Evolutionary conservation across 1,140 invertebrate species (phyloP).

Genomic region (Lucilia sericata): DNA sequence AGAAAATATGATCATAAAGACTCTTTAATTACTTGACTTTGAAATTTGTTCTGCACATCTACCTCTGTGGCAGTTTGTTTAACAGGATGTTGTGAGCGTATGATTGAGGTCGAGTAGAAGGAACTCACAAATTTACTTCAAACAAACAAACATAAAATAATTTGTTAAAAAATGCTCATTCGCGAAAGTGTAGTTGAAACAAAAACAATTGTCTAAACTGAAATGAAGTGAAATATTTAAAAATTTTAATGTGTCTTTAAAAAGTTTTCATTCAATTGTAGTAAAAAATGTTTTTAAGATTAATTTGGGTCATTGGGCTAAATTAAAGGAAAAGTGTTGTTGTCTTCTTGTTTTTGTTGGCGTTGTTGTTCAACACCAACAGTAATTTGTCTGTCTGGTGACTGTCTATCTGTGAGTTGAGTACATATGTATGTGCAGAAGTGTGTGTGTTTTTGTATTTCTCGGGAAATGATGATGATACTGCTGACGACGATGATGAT

Average conservation of each 20-base stretch:
- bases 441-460: too few relatives aligned
- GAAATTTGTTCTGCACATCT: not conserved
- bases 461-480: too few relatives aligned
- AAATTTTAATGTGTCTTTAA: too few relatives aligned
- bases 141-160: not conserved
- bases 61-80: not conserved
- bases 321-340: conserved; percentile 3
- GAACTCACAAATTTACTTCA: too few relatives aligned
- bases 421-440: not conserved
- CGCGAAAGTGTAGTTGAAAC: not conserved
- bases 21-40: not conserved
- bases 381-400: not conserved
- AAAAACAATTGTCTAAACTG: not conserved
- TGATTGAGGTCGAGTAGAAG: too few relatives aligned
- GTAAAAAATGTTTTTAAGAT: not conserved
- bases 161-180: not conserved
- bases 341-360: not conserved
- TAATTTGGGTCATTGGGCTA: conserved; percentile 5
- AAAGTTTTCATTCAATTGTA: too few relatives aligned
- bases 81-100: too few relatives aligned
- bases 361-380: not conserved
- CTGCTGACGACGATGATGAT: not conserved
- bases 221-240: not conserved
- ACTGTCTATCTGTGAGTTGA: not conserved
- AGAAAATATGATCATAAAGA: too few relatives aligned